These are phyloP conservation scores for Pogoniulus pusillus DNA, from an alignment of 2,797 vertebrate species.

Conservation along the genomic window DNA sequence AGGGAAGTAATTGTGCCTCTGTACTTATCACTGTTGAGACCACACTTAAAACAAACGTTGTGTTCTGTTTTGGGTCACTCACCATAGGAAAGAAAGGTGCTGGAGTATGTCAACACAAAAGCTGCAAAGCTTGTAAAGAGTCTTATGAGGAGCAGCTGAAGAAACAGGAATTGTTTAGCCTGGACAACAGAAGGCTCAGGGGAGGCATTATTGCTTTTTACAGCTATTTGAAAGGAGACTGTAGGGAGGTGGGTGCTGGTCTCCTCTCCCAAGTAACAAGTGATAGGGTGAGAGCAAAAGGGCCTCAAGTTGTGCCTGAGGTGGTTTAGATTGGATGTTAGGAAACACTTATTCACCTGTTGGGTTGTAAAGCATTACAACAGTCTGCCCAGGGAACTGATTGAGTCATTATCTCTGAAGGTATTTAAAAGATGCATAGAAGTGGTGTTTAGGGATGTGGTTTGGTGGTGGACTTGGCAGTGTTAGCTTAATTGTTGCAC, in stretches of 20 bases:
- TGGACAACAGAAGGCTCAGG: neutral
- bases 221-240: neutral
- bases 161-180: neutral
- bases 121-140: neutral
- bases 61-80: neutral
- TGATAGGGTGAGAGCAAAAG: neutral
- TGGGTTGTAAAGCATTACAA: neutral
- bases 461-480: too few species aligned
- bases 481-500: too few species aligned
- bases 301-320: neutral
- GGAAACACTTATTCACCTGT: neutral
- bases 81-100: neutral
- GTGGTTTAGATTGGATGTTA: neutral
- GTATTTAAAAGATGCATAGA: too few species aligned
- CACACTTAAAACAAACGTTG: rapidly evolving
- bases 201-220: neutral
- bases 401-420: too few species aligned
- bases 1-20: rapidly evolving
- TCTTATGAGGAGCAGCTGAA: neutral
- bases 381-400: neutral
- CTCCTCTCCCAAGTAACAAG: neutral
- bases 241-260: neutral
- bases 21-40: neutral
- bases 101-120: neutral
- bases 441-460: too few species aligned